Percentiles rank a stretch among this genome's conserved stretches.
Evolutionary conservation across 2,113 vertebrate genomes (phyloP).

Genomic region (Grallaria varia): DNA sequence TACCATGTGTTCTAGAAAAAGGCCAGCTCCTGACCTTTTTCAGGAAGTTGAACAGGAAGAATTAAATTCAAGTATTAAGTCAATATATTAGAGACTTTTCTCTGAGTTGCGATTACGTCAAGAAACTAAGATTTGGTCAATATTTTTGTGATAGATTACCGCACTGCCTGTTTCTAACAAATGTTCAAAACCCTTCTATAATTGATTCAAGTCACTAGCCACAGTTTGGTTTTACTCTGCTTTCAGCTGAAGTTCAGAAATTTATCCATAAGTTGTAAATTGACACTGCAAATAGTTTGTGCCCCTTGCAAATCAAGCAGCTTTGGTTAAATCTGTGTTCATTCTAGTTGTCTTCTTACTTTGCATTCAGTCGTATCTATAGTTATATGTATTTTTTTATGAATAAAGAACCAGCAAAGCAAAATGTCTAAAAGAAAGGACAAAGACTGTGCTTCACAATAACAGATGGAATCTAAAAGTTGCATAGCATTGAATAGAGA

Average conservation of each 20-base stretch:
- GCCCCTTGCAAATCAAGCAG: not conserved
- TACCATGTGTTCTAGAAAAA: not conserved
- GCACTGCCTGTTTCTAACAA: not conserved
- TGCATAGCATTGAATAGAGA: not conserved
- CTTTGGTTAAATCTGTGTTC: not conserved
- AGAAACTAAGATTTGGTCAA: not conserved
- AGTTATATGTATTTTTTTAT: not conserved
- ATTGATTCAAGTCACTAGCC: not conserved
- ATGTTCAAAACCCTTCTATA: not conserved
- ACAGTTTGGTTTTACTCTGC: not conserved
- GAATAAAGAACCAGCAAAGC: not conserved
- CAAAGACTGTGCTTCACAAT: not conserved
- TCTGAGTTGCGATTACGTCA: not conserved
- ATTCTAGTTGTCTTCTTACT: not conserved
- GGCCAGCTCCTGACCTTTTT: not conserved
- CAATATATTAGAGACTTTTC: not conserved
- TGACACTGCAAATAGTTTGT: not conserved
- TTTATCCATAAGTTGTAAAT: not conserved
- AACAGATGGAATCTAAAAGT: not conserved
- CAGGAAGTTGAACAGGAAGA: not conserved
- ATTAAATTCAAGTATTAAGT: not conserved
- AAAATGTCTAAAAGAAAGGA: not conserved
- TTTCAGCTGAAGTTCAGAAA: not conserved
- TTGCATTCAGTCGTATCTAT: not conserved
- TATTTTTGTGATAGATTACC: not conserved